Percentiles rank a stretch among this genome's conserved stretches.
phyloP scores from a whole-genome alignment of 2,113 vertebrate genomes.

The Pseudopipra pipra region DNA sequence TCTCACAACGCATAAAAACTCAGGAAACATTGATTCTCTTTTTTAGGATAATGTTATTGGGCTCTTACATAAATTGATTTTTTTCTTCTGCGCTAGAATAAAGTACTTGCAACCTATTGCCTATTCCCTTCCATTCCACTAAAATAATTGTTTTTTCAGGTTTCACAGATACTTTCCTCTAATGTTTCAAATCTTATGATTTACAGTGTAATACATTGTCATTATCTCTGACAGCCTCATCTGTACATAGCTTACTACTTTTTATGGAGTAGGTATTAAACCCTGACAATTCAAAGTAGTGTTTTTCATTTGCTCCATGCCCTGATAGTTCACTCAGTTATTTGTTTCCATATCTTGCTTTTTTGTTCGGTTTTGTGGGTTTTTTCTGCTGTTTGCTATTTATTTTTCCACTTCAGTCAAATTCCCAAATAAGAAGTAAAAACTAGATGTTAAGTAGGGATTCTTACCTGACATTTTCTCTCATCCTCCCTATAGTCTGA shows the following conservation, averaged over 20 bases:
- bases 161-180: conserved; percentile 20
- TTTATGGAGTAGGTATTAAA: conserved; percentile 14
- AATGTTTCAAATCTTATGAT: conserved; percentile 49
- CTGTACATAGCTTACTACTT: conserved; percentile 3
- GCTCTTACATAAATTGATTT: conserved; percentile 31
- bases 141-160: conserved; percentile 47
- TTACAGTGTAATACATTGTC: conserved; percentile 39
- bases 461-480: background rate
- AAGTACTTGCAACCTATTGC: background rate
- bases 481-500: background rate
- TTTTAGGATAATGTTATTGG: conserved; percentile 37
- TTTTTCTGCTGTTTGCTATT: background rate
- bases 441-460: background rate
- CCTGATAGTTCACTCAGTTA: background rate
- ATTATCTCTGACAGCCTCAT: conserved; percentile 46
- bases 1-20: background rate
- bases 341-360: background rate
- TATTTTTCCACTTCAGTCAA: background rate
- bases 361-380: background rate
- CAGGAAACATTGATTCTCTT: background rate
- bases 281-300: background rate
- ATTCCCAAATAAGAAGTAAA: background rate
- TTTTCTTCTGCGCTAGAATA: background rate
- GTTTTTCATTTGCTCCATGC: background rate
- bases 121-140: conserved; percentile 8